These are phyloP conservation scores for Thamnophis elegans DNA, from an alignment of 2,797 vertebrate species.

Conservation along the genomic window DNA sequence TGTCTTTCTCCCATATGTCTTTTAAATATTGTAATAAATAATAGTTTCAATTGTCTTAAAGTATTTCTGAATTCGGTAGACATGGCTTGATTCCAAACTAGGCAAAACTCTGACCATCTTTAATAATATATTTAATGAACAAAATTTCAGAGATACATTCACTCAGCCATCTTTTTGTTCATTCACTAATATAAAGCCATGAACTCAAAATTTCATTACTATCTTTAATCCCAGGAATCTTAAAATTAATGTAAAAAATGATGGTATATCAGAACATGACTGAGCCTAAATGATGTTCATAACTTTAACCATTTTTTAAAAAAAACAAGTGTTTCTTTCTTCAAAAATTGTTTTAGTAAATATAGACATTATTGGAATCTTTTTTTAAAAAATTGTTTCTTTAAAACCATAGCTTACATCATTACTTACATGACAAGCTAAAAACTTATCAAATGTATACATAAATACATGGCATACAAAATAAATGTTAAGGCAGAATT, in stretches of 20 bases:
- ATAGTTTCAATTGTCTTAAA: neutral
- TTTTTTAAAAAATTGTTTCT: neutral
- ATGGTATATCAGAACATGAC: conserved; percentile 61
- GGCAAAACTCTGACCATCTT: neutral
- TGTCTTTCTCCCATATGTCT: neutral
- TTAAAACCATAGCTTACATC: neutral
- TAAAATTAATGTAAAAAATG: conserved; percentile 64
- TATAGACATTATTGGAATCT: neutral
- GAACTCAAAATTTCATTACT: conserved; percentile 56
- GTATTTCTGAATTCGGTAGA: neutral
- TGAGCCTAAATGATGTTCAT: conserved; percentile 53
- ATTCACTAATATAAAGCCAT: conserved; percentile 43
- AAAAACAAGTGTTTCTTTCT: conserved; percentile 51
- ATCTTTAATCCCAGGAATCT: conserved; percentile 57
- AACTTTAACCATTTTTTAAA: conserved; percentile 70
- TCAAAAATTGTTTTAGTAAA: neutral
- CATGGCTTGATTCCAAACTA: neutral
- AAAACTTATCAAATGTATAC: neutral
- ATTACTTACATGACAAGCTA: neutral
- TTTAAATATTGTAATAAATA: neutral
- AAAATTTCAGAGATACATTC: neutral
- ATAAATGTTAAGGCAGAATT: neutral
- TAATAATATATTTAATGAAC: neutral
- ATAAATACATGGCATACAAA: neutral
- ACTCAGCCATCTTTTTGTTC: conserved; percentile 37